Base-by-base conservation (phyloP, 2,888 invertebrate genomes). In the Campoplex nolae region DNA sequence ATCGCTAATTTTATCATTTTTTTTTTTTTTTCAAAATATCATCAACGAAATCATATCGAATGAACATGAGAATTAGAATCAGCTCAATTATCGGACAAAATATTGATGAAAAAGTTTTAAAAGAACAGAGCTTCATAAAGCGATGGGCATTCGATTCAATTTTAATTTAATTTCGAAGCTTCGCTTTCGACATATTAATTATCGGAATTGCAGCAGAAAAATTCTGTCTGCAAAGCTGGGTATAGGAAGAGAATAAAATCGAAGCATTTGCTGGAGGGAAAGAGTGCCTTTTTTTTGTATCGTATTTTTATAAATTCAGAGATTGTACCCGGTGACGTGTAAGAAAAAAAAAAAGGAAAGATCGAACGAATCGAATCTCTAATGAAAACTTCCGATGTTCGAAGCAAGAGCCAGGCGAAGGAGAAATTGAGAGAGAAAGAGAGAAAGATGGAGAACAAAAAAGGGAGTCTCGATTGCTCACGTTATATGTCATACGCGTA, bases 401-500 rank as follows among this genome's bases (percentile, higher is more conserved):
- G 35, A 3, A 56, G 28, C 56, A 38, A 38, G 56, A 70, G 23
- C 35, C 3, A 45, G 4, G 38, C 16, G 23, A 16, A 51, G 38
- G 32, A 7, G 48, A 56, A 48, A 65, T 65, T n/a, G 28, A 78
- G 2, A 65, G 54, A 65, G 45, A n/a, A 35, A 56, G 38, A 8
- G 28, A 65, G 45, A 58, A 42, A 38, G 58, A 77, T 38, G 42
- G 76, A 68, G 7, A 51, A 45, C 7, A 11, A 77, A 18, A 77
- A 28, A 28, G 16, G 45, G 62, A 75, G 73, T 67, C 35, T 62
- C 68, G 74, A 58, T 23, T 74, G 79, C 48, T 74, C 68, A 65
- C 73, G 65, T 78, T 78, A 75, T 58, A 78, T 51, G 48, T 51
- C 67, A 70, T 76, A 68, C 71, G 73, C 73, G 83, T 84, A 84